phyloP scores from a whole-genome alignment of 2,797 vertebrate genomes.

The Helicolenus hilgendorfi region DNA sequence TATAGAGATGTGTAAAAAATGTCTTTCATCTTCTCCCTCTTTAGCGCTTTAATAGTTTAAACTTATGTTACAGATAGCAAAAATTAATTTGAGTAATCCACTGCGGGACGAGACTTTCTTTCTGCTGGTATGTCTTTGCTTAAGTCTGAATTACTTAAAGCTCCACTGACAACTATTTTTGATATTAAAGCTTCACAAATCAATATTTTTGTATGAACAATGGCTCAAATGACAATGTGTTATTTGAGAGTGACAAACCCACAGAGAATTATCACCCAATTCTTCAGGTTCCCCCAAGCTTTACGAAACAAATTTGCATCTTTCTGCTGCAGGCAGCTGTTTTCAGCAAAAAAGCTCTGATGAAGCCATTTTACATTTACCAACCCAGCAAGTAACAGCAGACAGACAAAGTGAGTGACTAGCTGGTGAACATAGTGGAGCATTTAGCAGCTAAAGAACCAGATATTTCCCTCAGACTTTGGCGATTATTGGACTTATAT shows the following conservation, averaged over 20 bases:
- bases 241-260: background rate
- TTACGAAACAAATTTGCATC: background rate
- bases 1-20: background rate
- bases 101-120: background rate
- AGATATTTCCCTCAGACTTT: too few species aligned
- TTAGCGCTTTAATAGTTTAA: fast-evolving
- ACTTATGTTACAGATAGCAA: background rate
- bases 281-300: background rate
- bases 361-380: too few species aligned
- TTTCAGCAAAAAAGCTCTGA: background rate
- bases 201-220: background rate
- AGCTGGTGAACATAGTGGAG: background rate
- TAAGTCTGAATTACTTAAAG: background rate
- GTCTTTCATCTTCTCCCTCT: background rate
- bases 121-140: background rate
- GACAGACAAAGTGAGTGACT: background rate
- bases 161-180: background rate
- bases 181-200: background rate
- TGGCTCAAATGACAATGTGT: background rate
- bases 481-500: too few species aligned
- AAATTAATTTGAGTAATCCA: background rate
- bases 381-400: background rate
- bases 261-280: background rate
- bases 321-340: background rate
- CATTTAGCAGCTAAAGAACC: too few species aligned